phyloP scores from a whole-genome alignment of 2,113 vertebrate species.

The Oryzias celebensis region DNA sequence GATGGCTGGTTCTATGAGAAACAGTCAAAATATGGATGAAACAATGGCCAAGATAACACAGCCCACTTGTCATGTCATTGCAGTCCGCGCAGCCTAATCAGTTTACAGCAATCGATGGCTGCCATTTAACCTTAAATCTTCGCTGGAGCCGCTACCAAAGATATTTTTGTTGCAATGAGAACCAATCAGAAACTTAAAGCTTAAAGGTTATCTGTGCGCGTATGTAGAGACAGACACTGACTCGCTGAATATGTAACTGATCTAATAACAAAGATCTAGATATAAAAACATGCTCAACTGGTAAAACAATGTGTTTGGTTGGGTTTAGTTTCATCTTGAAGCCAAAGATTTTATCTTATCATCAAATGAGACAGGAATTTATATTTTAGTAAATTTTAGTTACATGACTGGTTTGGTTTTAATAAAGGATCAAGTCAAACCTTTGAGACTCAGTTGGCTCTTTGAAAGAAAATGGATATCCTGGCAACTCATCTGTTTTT shows the following conservation, averaged over 20 bases:
- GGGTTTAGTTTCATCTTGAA: too few species aligned
- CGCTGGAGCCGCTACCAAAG: conserved; percentile 15
- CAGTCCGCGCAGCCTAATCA: conserved; percentile 19
- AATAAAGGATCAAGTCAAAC: too few species aligned
- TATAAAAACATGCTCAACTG: too few species aligned
- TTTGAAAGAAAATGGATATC: not conserved
- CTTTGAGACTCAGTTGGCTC: not conserved
- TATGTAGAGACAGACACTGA: conserved; percentile 20
- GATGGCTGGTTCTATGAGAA: conserved; percentile 16
- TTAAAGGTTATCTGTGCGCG: conserved; percentile 14
- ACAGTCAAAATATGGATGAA: conserved; percentile 41
- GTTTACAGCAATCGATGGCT: conserved; percentile 55
- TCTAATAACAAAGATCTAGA: too few species aligned
- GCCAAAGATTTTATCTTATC: too few species aligned
- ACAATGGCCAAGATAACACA: conserved; percentile 27
- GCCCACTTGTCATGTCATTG: conserved; percentile 16
- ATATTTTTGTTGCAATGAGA: conserved; percentile 29
- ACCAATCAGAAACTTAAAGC: not conserved
- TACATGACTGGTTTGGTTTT: too few species aligned
- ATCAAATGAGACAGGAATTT: too few species aligned
- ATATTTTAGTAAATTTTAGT: too few species aligned
- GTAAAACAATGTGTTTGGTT: too few species aligned
- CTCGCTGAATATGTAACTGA: not conserved
- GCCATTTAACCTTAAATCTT: conserved; percentile 54
- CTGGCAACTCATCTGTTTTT: not conserved